phyloP scores from a whole-genome alignment of 2,888 invertebrate species.

The Lepidocyrtoides sp. region DNA sequence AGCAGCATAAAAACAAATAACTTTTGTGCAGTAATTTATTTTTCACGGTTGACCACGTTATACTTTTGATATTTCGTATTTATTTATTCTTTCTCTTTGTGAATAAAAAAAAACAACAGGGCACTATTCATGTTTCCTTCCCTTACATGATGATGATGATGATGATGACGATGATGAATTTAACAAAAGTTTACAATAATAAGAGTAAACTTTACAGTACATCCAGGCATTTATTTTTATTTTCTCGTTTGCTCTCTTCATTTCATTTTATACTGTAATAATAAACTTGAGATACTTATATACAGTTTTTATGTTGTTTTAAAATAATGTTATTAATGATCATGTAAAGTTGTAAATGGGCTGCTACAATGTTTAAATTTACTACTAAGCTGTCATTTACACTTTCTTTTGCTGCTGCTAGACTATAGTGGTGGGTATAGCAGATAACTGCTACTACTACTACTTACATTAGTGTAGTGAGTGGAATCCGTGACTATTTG shows the following conservation, averaged over 20 bases:
- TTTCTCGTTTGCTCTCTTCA: not conserved
- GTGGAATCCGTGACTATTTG: no score
- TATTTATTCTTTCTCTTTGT: not conserved
- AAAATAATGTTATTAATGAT: not conserved
- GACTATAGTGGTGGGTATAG: not conserved
- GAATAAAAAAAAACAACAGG: conserved; percentile 52
- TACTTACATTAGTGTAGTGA: no score
- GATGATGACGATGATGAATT: no score
- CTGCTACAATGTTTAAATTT: not conserved
- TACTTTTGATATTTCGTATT: not conserved
- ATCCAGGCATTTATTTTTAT: no score
- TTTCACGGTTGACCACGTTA: conserved; percentile 20
- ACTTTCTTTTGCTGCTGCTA: not conserved
- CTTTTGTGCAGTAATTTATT: conserved; percentile 19
- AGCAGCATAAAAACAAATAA: no score
- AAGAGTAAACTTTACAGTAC: not conserved
- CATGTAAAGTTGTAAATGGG: not conserved
- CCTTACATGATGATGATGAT: conserved; percentile 68
- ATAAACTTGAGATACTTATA: not conserved
- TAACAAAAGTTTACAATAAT: not conserved
- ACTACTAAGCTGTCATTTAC: not conserved
- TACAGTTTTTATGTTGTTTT: not conserved
- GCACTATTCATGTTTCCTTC: conserved; percentile 81
- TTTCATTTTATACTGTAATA: not conserved
- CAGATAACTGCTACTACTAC: not conserved